A percentile compares a stretch with the other conserved stretches of the same genome.
Conservation (phyloP, 2,113 vertebrate species). For the Microtus oregoni region DNA sequence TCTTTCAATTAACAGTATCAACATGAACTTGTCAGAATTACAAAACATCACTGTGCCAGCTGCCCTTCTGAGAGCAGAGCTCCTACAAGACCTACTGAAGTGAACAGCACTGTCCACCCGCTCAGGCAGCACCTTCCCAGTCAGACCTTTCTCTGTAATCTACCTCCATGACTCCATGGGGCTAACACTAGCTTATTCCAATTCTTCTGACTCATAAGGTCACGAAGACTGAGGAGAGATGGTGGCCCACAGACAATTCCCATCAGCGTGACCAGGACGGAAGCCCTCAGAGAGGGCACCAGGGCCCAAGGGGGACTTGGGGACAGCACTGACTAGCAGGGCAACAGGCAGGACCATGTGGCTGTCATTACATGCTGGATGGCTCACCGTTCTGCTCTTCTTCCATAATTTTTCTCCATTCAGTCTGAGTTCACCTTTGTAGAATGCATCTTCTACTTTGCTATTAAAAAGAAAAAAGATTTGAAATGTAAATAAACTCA, state of each 20-base stretch:
- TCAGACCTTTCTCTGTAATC: neutral
- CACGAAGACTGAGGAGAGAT: neutral
- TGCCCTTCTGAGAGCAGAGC: neutral
- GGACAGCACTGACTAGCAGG: neutral
- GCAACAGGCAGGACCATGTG: neutral
- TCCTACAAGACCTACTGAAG: neutral
- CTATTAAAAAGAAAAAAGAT: slow-evolving; percentile 84
- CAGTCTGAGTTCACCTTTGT: slow-evolving; percentile 93
- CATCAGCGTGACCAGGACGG: neutral
- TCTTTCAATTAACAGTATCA: neutral
- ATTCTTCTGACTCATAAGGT: too few relatives aligned
- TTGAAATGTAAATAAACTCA: slow-evolving; percentile 72
- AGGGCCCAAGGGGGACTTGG: neutral
- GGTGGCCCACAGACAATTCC: neutral
- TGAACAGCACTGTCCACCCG: neutral
- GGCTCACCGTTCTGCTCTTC: slow-evolving; percentile 96
- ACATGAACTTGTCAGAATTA: neutral
- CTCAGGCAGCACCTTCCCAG: neutral
- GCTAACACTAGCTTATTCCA: neutral
- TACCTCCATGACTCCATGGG: neutral
- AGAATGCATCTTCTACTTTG: slow-evolving; percentile 98
- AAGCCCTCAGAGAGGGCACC: neutral
- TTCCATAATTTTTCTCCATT: slow-evolving; percentile 97
- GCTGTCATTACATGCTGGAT: neutral
- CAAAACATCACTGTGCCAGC: neutral